A percentile compares a stretch with the other conserved stretches of the same genome.
These are phyloP conservation scores for Lasaia peninsularis DNA, from an alignment of 1,140 invertebrate species.

Conservation along the genomic window DNA sequence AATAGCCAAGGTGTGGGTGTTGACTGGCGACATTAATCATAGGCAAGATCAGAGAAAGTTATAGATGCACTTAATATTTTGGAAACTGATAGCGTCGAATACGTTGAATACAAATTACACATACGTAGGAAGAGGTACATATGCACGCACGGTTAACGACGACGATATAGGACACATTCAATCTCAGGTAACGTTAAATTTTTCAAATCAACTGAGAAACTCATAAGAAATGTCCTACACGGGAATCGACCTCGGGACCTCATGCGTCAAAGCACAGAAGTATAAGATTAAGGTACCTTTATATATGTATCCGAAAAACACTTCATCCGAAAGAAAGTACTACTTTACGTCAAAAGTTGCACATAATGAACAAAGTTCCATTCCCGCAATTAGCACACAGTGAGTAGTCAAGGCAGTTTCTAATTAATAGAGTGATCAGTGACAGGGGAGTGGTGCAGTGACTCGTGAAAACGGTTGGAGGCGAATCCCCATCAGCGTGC, in stretches of 20 bases:
- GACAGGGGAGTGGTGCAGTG: constrained; percentile 42
- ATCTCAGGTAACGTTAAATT: no score
- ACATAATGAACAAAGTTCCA: no score
- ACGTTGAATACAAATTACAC: no score
- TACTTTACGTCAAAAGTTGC: not conserved
- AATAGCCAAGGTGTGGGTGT: not conserved
- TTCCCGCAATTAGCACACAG: not conserved
- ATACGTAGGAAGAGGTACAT: no score
- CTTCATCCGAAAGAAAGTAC: not conserved
- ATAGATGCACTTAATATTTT: not conserved
- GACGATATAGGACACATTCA: no score
- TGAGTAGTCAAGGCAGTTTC: constrained; percentile 8
- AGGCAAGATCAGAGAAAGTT: not conserved
- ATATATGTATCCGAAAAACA: not conserved
- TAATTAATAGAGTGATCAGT: constrained; percentile 36
- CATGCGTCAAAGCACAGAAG: no score
- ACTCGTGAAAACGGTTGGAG: constrained; percentile 52
- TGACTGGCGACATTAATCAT: not conserved
- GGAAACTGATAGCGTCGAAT: not conserved
- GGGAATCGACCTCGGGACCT: no score
- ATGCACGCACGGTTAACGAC: no score
- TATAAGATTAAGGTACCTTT: no score
- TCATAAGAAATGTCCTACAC: no score
- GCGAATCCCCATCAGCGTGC: constrained; percentile 44
- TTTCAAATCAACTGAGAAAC: no score